phyloP scores from a whole-genome alignment of 2,113 vertebrate genomes.

The Pomatorhinus ruficollis region DNA sequence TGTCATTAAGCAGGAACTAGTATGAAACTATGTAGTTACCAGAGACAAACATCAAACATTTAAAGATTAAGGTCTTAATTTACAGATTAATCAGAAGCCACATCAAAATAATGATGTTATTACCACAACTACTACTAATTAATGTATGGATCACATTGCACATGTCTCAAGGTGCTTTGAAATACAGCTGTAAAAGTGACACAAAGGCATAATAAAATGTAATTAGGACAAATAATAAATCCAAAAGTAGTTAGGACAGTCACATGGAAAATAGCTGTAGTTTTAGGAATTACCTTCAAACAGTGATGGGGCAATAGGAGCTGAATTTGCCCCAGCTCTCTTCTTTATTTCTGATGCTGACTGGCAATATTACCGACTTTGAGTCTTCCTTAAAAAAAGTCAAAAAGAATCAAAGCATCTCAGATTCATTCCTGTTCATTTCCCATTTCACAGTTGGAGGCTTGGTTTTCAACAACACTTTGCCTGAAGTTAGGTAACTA shows the following conservation, averaged over 20 bases:
- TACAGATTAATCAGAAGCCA: neutral
- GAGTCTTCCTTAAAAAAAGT: neutral
- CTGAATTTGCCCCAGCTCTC: neutral
- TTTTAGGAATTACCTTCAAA: neutral
- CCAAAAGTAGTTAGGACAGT: neutral
- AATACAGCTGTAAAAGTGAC: neutral
- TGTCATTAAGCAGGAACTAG: neutral
- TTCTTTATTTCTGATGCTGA: neutral
- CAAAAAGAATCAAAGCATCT: neutral
- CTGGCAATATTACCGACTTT: neutral
- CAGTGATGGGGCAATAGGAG: neutral
- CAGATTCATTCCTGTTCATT: neutral
- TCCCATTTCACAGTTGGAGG: neutral
- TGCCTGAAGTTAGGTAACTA: neutral
- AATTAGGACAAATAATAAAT: neutral
- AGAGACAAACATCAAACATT: neutral
- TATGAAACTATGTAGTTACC: neutral
- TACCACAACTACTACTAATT: neutral
- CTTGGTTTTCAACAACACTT: neutral
- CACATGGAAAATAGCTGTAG: neutral
- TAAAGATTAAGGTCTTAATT: neutral
- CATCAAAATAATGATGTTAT: neutral
- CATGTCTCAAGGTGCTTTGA: constrained; percentile 2
- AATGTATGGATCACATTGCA: neutral
- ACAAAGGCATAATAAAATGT: neutral